Evolutionary conservation across 2,797 vertebrate species (phyloP).

Genomic region (Lepus townsendii): DNA sequence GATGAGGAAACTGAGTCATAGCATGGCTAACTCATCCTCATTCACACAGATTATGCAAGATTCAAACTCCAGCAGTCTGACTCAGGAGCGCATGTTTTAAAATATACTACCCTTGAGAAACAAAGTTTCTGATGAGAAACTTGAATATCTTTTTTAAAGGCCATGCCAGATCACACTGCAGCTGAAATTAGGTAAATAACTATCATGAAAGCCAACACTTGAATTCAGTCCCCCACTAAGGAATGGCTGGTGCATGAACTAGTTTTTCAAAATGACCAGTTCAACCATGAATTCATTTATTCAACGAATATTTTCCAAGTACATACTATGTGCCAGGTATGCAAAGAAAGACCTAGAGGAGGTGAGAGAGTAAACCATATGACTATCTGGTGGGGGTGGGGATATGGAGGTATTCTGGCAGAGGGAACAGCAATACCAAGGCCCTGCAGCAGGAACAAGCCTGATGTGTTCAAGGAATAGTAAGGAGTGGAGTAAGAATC

Average conservation of each 20-base stretch:
- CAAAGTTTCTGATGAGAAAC: conserved; percentile 44
- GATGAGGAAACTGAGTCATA: conserved; percentile 33
- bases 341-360: conserved; percentile 43
- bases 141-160: not conserved
- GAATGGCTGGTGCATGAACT: conserved; percentile 54
- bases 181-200: conserved; percentile 52
- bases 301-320: conserved; percentile 38
- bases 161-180: not conserved
- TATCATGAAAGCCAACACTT: conserved; percentile 55
- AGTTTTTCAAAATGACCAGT: conserved; percentile 61
- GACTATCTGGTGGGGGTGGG: not conserved
- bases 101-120: conserved; percentile 49
- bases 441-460: not conserved
- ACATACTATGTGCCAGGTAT: conserved; percentile 18
- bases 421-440: not conserved
- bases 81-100: conserved; percentile 39
- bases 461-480: not conserved
- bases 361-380: not conserved
- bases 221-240: not conserved
- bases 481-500: not conserved
- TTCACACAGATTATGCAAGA: conserved; percentile 29
- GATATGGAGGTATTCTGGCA: not conserved
- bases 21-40: conserved; percentile 38
- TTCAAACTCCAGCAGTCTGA: conserved; percentile 16
- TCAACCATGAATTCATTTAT: conserved; percentile 42